A percentile compares a stretch with the other conserved stretches of the same genome.
These are phyloP conservation scores for Pogoniulus pusillus DNA, from an alignment of 2,797 vertebrate genomes.

Conservation along the genomic window DNA sequence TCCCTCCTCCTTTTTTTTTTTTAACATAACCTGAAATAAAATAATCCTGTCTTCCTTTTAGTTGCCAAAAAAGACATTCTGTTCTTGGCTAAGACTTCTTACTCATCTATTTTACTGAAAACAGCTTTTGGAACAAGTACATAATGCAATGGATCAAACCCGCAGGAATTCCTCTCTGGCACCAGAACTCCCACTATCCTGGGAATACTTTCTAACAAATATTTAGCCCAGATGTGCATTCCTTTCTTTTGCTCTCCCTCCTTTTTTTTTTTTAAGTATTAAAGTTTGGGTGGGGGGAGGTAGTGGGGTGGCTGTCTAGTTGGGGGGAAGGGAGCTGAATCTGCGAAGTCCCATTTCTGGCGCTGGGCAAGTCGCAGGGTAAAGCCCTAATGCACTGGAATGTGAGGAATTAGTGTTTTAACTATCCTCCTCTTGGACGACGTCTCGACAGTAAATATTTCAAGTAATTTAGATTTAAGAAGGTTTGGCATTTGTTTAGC, in stretches of 20 bases:
- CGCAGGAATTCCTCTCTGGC: constrained; percentile 92
- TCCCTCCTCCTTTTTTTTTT: background rate
- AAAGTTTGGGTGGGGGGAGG: background rate
- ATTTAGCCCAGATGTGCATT: constrained; percentile 90
- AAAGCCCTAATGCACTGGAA: constrained; percentile 65
- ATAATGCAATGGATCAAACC: constrained; percentile 88
- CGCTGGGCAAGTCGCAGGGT: constrained; percentile 5
- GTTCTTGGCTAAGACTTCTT: constrained; percentile 83
- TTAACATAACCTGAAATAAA: constrained; percentile 72
- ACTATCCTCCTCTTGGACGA: constrained; percentile 58
- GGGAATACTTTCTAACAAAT: constrained; percentile 83
- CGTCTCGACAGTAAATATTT: constrained; percentile 62
- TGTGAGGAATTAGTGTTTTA: constrained; percentile 58
- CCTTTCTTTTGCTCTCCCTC: constrained; percentile 72
- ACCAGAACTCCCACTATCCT: constrained; percentile 78
- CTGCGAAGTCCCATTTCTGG: constrained; percentile 39
- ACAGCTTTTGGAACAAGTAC: constrained; percentile 88
- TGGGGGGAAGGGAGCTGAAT: background rate
- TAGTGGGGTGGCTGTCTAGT: background rate
- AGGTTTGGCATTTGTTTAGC: constrained; percentile 50
- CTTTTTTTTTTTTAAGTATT: background rate
- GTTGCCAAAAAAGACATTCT: constrained; percentile 90
- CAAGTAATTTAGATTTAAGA: constrained; percentile 52
- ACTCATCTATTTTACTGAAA: constrained; percentile 83
- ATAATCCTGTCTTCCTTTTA: constrained; percentile 73